Conservation (phyloP, 2,797 vertebrate species). For the Meda fulgida region DNA sequence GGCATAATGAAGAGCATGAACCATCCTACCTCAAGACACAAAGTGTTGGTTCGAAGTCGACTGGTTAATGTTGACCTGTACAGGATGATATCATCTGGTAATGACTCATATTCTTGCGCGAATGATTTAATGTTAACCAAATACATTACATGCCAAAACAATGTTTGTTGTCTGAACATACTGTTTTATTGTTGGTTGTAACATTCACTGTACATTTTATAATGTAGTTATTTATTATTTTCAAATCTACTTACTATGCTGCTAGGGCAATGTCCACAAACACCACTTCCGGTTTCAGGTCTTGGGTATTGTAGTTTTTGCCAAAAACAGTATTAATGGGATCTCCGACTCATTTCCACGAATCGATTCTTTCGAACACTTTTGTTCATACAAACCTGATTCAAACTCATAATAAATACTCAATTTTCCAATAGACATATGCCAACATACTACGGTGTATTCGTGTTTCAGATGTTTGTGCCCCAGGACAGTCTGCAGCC, state of each 20-base stretch:
- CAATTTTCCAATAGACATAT: neutral
- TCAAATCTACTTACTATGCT: neutral
- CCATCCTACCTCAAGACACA: neutral
- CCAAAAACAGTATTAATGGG: no score
- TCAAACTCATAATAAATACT: neutral
- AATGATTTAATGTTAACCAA: neutral
- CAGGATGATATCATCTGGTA: slow-evolving; percentile 16
- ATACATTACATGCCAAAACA: neutral
- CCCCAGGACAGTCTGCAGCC: neutral
- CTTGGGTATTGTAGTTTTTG: slow-evolving; percentile 15
- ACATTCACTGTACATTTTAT: neutral
- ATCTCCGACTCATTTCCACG: neutral
- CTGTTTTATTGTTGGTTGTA: neutral
- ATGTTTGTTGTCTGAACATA: neutral
- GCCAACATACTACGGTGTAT: neutral
- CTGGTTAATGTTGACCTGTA: neutral
- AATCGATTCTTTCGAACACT: neutral
- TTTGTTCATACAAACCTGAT: neutral
- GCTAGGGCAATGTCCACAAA: neutral
- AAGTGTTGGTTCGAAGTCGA: neutral
- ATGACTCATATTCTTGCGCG: slow-evolving; percentile 5
- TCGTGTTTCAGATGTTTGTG: neutral
- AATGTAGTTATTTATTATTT: neutral
- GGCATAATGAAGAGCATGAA: neutral
- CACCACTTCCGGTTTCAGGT: neutral